Conservation (phyloP, 2,113 vertebrate species). For the Pollimyrus isidori region DNA sequence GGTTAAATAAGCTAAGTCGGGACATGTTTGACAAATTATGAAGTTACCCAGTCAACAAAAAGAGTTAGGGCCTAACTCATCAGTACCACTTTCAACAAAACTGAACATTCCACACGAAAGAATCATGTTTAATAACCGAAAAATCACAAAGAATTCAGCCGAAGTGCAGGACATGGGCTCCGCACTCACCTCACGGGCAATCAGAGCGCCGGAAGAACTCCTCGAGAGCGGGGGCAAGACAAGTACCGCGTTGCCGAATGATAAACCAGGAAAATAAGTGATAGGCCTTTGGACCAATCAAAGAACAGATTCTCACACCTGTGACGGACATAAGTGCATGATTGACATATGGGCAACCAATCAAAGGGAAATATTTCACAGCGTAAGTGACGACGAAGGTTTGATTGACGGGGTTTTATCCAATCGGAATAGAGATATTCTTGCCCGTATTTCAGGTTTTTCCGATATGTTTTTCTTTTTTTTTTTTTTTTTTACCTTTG, state of each 20-base stretch:
- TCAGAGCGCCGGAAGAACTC: constrained; percentile 10
- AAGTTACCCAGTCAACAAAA: not conserved
- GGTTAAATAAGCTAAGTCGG: not conserved
- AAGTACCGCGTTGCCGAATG: not conserved
- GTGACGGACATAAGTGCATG: not conserved
- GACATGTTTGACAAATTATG: not conserved
- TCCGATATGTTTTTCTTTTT: constrained; percentile 6
- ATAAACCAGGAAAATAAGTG: not conserved
- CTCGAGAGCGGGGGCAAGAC: not conserved
- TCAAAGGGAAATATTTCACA: not conserved
- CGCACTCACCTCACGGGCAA: not conserved
- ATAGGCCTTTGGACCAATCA: not conserved
- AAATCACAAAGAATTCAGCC: not conserved
- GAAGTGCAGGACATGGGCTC: not conserved
- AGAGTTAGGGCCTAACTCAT: not conserved
- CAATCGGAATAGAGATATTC: constrained; percentile 10
- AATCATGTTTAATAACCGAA: not conserved
- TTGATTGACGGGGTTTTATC: constrained; percentile 1
- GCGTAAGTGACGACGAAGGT: not conserved
- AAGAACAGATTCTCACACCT: not conserved
- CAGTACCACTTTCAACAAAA: not conserved
- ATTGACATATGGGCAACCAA: not conserved
- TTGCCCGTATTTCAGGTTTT: constrained; percentile 10
- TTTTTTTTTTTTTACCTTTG: constrained; percentile 14
- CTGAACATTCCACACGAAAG: not conserved